Evolutionary conservation across 2,888 invertebrate species (phyloP).

Genomic region (Oligia latruncula): DNA sequence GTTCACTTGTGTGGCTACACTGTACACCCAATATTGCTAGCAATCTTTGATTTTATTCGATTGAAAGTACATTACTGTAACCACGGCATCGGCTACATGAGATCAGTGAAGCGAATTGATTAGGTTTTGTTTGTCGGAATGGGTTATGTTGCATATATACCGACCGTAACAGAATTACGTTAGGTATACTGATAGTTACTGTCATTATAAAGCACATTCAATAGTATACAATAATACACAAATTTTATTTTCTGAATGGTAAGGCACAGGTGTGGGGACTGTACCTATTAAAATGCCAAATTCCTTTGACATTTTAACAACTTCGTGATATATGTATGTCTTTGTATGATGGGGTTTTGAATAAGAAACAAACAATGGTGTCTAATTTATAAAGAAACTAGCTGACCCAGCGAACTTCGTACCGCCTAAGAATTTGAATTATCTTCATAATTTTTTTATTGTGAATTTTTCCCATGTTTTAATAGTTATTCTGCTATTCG

Average conservation of each 20-base stretch:
- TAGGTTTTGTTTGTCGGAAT: background rate
- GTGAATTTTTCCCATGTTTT: no score
- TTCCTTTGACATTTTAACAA: background rate
- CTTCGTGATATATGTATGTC: background rate
- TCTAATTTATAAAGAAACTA: background rate
- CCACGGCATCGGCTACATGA: background rate
- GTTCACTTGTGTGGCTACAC: background rate
- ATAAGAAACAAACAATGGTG: background rate
- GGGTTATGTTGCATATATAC: background rate
- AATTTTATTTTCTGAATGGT: background rate
- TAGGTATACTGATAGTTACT: background rate
- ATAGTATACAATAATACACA: background rate
- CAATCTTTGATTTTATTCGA: background rate
- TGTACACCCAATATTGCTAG: background rate
- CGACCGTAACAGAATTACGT: background rate
- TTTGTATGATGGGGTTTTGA: background rate
- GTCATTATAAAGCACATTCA: background rate
- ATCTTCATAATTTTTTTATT: no score
- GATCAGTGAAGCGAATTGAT: background rate
- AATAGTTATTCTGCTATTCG: no score
- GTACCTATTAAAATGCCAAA: background rate
- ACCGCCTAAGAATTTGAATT: no score
- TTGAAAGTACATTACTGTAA: background rate
- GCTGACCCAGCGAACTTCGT: no score
- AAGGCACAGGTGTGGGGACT: background rate